These are phyloP conservation scores for Caenorhabditis angaria DNA, from an alignment of 2,888 invertebrate species.

Conservation along the genomic window DNA sequence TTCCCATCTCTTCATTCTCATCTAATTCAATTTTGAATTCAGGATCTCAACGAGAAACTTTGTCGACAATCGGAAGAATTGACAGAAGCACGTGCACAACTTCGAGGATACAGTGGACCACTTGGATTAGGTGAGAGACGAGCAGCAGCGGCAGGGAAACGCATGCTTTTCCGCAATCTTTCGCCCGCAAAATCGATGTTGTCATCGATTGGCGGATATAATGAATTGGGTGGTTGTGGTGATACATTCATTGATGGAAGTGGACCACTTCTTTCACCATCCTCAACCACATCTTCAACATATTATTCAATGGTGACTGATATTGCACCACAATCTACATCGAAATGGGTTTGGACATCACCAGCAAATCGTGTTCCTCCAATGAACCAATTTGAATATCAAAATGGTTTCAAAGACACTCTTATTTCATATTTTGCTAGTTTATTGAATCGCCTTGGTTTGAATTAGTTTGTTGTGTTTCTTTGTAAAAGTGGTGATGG, in stretches of 20 bases:
- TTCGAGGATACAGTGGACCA: constrained; percentile 59
- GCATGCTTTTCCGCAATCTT: constrained; percentile 3
- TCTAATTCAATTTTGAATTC: constrained; percentile 1
- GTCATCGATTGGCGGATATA: constrained; percentile 30
- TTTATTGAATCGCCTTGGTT: not conserved
- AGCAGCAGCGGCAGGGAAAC: too few species aligned
- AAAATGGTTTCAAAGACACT: constrained; percentile 23
- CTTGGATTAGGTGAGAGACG: constrained; percentile 46
- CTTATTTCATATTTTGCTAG: constrained; percentile 22
- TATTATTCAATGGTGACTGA: not conserved
- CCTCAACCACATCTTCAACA: constrained; percentile 10
- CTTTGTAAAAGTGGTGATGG: not conserved
- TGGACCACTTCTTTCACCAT: not conserved
- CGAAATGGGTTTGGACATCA: constrained; percentile 40
- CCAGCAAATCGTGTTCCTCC: not conserved
- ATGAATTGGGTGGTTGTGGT: constrained; percentile 6
- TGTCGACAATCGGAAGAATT: constrained; percentile 63
- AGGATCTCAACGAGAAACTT: constrained; percentile 64
- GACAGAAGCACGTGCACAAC: constrained; percentile 60
- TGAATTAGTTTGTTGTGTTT: not conserved
- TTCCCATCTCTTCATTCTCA: not conserved
- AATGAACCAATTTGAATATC: constrained; percentile 1
- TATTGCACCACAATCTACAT: constrained; percentile 27
- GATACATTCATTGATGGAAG: too few species aligned
- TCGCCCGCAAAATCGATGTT: constrained; percentile 40